Evolutionary conservation across 2,888 invertebrate genomes (phyloP), one percentile per base, ranked within the genome.

Genomic region (Sycophila texana): DNA sequence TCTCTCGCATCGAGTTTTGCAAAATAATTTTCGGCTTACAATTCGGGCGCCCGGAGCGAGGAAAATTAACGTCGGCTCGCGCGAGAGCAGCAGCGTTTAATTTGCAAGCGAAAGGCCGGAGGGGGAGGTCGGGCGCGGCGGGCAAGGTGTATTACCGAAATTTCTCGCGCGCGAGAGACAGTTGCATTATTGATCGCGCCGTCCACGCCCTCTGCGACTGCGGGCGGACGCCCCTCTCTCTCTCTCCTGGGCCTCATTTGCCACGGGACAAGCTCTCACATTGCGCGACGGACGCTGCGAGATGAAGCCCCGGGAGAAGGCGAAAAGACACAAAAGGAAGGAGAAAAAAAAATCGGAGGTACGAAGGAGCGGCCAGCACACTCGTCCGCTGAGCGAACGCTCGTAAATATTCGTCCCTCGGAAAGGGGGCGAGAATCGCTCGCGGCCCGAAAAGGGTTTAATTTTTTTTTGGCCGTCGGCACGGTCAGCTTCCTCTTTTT

Each of bases 371-470:
- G 10, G 61, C 26, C 18, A 26, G 30, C 39, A 4, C 30, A 39
- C 18, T 39, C 39, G 5, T 7, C 0, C 30, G 30, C 30, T n/a
- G 39, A 39, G 30, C n/a, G 85, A 85, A 87, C 85, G 87, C 86
- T 88, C 89, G 86, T 90, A 90, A 90, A 90, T 89, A 89, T 89
- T 89, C 88, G 82, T 75, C 7, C 55, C 47, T 5, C 39, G 10
- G 18, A 63, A 47, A 16, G 13, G 63, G 39, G 13, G 63, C 63
- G 89, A 89, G 88, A 88, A 89, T 53, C 53, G 53, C 88, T 88
- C 84, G 86, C 85, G 86, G 86, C 84, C 84, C 83, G 85, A 84
- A 89, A 89, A 87, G 89, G 89, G 89, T 89, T 39, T 88, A 87
- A 83, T 86, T 86, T 85, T 86, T 87, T 83, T 81, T 18, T 39